Evolutionary conservation across 2,797 vertebrate species (phyloP).

Genomic region (Florisuga fusca): DNA sequence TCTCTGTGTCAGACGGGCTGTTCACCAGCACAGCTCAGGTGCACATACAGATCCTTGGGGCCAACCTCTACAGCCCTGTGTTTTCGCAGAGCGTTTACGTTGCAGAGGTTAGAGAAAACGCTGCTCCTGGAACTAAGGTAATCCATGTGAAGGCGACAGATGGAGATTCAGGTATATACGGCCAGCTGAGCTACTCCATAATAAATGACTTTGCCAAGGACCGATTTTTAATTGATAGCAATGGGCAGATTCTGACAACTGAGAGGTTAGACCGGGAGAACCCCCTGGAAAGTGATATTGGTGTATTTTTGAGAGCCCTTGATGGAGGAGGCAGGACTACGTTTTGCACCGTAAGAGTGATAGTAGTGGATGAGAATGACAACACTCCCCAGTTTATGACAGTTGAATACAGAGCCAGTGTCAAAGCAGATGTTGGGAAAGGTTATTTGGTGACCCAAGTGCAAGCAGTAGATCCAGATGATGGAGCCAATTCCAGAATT

Average conservation of each 20-base stretch:
- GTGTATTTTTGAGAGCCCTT: slow-evolving; percentile 87
- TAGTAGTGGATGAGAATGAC: slow-evolving; percentile 94
- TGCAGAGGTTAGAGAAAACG: slow-evolving; percentile 91
- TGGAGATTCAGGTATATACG: slow-evolving; percentile 88
- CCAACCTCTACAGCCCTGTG: slow-evolving; percentile 91
- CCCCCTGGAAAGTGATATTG: slow-evolving; percentile 83
- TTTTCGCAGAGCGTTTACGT: slow-evolving; percentile 91
- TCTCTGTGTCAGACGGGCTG: slow-evolving; percentile 95
- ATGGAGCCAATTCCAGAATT: slow-evolving; percentile 90
- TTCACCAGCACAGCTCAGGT: slow-evolving; percentile 97
- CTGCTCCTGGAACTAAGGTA: slow-evolving; percentile 88
- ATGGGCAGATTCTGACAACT: slow-evolving; percentile 88
- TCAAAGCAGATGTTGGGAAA: slow-evolving; percentile 90
- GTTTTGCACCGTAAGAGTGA: slow-evolving; percentile 88
- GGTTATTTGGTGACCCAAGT: slow-evolving; percentile 93
- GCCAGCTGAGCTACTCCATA: slow-evolving; percentile 88
- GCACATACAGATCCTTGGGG: slow-evolving; percentile 88
- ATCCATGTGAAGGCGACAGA: slow-evolving; percentile 91
- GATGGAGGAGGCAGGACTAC: slow-evolving; percentile 91
- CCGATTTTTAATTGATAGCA: slow-evolving; percentile 89
- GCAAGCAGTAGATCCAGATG: slow-evolving; percentile 91
- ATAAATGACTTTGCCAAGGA: slow-evolving; percentile 92
- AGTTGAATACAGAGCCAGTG: slow-evolving; percentile 90
- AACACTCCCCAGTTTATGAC: slow-evolving; percentile 89
- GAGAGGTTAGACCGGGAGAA: slow-evolving; percentile 94